phyloP scores from a whole-genome alignment of 1,140 invertebrate genomes.

The Leptinotarsa lineolata region DNA sequence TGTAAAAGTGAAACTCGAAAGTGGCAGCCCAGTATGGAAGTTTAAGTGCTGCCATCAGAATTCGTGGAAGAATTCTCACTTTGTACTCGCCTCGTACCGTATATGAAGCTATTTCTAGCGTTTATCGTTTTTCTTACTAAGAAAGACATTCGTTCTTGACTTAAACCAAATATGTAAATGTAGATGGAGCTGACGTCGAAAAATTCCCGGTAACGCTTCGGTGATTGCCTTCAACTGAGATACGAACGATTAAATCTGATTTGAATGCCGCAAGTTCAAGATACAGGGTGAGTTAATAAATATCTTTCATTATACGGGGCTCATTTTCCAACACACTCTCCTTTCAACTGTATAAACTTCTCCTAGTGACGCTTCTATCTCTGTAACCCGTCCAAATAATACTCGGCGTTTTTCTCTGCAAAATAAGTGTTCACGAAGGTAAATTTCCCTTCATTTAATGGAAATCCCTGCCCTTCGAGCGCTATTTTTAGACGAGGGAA shows the following conservation, averaged over 20 bases:
- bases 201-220: background rate
- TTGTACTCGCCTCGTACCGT: constrained; percentile 10
- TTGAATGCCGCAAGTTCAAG: background rate
- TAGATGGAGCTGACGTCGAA: constrained; percentile 9
- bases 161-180: constrained; percentile 16
- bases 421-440: no score
- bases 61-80: constrained; percentile 25
- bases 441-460: no score
- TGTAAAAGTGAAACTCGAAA: constrained; percentile 22
- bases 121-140: background rate
- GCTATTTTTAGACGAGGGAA: no score
- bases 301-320: no score
- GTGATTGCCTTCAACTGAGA: background rate
- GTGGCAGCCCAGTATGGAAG: constrained; percentile 16
- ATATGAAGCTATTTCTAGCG: constrained; percentile 19
- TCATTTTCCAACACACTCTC: no score
- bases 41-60: background rate
- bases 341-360: no score
- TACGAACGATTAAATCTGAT: background rate
- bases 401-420: no score
- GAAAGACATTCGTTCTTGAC: constrained; percentile 19
- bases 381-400: no score
- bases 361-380: no score
- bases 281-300: background rate
- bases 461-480: no score